Evolutionary conservation across 2,888 invertebrate genomes (phyloP).

Genomic region (Drosophila imparisetae): DNA sequence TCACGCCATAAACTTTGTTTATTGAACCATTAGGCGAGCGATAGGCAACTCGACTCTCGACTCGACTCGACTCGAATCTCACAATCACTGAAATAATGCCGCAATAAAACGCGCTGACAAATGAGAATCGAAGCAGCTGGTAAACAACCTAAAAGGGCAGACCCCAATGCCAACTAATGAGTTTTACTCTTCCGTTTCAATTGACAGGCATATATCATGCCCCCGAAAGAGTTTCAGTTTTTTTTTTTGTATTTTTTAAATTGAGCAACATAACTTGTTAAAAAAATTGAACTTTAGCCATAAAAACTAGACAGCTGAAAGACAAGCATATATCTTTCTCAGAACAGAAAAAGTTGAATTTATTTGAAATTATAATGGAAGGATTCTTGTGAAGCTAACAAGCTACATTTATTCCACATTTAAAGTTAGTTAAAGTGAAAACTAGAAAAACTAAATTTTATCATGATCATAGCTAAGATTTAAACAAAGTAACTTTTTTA

Average conservation of each 20-base stretch:
- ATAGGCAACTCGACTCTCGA: constrained; percentile 31
- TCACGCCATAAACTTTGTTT: constrained; percentile 77
- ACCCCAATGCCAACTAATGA: constrained; percentile 3
- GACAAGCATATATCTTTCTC: background rate
- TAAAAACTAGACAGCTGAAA: background rate
- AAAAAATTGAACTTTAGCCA: background rate
- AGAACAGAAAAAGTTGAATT: no score
- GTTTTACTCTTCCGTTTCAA: constrained; percentile 4
- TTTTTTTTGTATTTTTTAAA: background rate
- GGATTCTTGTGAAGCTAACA: no score
- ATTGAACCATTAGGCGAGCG: constrained; percentile 72
- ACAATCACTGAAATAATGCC: constrained; percentile 34
- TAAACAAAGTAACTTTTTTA: background rate
- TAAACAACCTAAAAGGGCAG: background rate
- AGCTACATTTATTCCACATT: background rate
- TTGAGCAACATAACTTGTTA: background rate
- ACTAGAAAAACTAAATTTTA: background rate
- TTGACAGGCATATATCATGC: background rate
- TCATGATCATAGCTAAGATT: background rate
- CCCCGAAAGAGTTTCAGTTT: background rate
- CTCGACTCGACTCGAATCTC: background rate
- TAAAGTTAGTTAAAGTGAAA: background rate
- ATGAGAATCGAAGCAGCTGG: constrained; percentile 31
- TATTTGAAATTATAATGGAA: no score
- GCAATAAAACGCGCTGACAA: constrained; percentile 47